Percentiles rank a stretch among this genome's conserved stretches.
Conservation (phyloP, 2,888 invertebrate species). For the Synergus laeviventris region DNA sequence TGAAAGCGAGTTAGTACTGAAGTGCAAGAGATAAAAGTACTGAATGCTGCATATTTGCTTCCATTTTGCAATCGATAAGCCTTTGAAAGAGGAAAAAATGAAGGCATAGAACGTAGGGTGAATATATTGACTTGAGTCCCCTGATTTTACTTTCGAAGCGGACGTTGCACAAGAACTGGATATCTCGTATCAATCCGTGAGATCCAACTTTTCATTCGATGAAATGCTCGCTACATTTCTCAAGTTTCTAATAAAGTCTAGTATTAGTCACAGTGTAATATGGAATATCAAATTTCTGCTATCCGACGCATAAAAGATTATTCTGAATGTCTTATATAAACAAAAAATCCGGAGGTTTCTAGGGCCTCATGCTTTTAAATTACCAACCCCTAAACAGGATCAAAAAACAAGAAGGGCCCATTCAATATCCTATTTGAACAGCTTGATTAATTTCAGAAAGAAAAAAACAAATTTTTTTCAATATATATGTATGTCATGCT, state of each 20-base stretch:
- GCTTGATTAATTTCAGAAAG: no score
- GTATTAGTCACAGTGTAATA: not conserved
- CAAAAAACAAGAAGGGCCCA: no score
- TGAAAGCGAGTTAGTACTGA: not conserved
- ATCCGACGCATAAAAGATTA: not conserved
- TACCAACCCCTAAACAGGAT: no score
- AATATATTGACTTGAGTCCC: not conserved
- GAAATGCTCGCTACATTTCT: not conserved
- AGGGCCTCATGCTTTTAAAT: no score
- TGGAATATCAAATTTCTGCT: not conserved
- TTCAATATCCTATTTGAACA: no score
- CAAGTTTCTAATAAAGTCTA: not conserved
- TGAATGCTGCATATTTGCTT: constrained; percentile 2
- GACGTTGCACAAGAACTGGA: not conserved
- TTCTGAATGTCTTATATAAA: not conserved
- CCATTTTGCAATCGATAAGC: not conserved
- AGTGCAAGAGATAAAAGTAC: not conserved
- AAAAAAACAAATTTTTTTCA: no score
- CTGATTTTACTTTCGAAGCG: not conserved
- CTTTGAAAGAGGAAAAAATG: not conserved
- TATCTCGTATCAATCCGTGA: not conserved
- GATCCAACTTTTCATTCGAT: not conserved
- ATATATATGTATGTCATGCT: no score
- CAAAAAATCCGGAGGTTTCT: no score
- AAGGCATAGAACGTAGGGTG: not conserved